Evolutionary conservation across 1,140 invertebrate species (phyloP).

Genomic region (Drosophila kanapiae): DNA sequence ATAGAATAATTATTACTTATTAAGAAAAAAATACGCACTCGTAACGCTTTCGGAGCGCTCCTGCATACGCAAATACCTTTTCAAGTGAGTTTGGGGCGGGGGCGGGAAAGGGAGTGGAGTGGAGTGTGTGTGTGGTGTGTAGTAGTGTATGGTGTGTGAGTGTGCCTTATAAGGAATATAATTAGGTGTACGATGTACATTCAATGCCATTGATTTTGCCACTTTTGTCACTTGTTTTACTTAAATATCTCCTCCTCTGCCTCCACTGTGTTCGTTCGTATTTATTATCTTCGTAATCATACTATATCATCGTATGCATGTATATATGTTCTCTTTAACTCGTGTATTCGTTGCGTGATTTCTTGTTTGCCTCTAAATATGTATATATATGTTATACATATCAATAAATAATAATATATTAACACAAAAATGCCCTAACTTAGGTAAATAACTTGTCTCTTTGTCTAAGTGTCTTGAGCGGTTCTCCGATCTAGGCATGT

Average conservation of each 20-base stretch:
- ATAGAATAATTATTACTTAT: conserved; percentile 69
- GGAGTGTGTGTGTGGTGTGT: conserved; percentile 4
- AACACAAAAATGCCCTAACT: conserved; percentile 35
- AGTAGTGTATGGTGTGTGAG: conserved; percentile 18
- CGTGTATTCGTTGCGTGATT: conserved; percentile 56
- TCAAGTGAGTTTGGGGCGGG: too few relatives aligned
- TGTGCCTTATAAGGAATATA: conserved; percentile 74
- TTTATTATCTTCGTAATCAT: conserved; percentile 50
- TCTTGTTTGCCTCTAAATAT: conserved; percentile 43
- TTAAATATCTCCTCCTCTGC: conserved; percentile 32
- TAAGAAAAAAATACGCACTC: conserved; percentile 71
- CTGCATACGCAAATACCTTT: conserved; percentile 30
- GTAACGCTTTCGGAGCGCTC: conserved; percentile 22
- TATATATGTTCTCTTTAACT: conserved; percentile 39
- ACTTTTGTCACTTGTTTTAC: conserved; percentile 32
- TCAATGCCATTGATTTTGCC: conserved; percentile 40
- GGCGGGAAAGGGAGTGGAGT: neutral
- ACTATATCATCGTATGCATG: conserved; percentile 37
- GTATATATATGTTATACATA: conserved; percentile 53
- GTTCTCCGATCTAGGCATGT: conserved; percentile 3
- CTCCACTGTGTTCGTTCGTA: neutral
- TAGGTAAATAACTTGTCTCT: conserved; percentile 41
- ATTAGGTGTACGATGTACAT: conserved; percentile 59
- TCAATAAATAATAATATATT: conserved; percentile 27
- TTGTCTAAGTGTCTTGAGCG: conserved; percentile 57